phyloP scores from a whole-genome alignment of 2,888 invertebrate genomes.

The Electrophaes corylata region DNA sequence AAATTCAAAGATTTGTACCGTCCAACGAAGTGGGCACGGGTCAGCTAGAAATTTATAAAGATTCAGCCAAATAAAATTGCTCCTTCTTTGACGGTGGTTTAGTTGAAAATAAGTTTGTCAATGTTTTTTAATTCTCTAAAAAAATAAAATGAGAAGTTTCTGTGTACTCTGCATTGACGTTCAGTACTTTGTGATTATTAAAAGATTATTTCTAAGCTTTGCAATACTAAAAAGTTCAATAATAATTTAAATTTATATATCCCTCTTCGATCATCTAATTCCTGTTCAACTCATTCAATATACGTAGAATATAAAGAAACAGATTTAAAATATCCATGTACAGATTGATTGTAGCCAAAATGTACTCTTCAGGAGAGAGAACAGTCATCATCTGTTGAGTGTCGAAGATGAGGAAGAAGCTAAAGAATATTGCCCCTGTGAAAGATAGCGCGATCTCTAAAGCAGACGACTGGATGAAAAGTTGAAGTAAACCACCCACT shows the following conservation, averaged over 20 bases:
- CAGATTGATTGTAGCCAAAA: slow-evolving; percentile 92
- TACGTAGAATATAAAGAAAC: slow-evolving; percentile 91
- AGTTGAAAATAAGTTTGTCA: too few relatives aligned
- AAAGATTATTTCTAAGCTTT: not conserved
- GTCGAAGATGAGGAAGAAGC: slow-evolving; percentile 92
- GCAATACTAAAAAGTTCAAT: not conserved
- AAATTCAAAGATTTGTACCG: too few relatives aligned
- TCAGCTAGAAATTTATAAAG: too few relatives aligned
- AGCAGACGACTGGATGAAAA: slow-evolving; percentile 88
- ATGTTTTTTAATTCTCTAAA: too few relatives aligned
- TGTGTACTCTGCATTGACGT: too few relatives aligned
- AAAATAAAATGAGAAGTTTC: too few relatives aligned
- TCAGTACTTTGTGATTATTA: too few relatives aligned
- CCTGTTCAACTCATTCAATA: slow-evolving; percentile 86
- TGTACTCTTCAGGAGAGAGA: slow-evolving; percentile 94
- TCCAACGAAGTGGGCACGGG: too few relatives aligned
- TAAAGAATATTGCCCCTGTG: slow-evolving; percentile 90
- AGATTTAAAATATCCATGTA: slow-evolving; percentile 95
- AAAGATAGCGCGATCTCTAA: slow-evolving; percentile 89
- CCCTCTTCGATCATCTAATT: slow-evolving; percentile 57
- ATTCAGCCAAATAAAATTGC: too few relatives aligned
- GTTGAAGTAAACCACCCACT: slow-evolving; percentile 88
- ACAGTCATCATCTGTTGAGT: slow-evolving; percentile 93
- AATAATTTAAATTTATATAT: not conserved
- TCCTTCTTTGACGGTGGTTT: too few relatives aligned